Evolutionary conservation across 2,113 vertebrate species (phyloP).

Genomic region (Indicator indicator): DNA sequence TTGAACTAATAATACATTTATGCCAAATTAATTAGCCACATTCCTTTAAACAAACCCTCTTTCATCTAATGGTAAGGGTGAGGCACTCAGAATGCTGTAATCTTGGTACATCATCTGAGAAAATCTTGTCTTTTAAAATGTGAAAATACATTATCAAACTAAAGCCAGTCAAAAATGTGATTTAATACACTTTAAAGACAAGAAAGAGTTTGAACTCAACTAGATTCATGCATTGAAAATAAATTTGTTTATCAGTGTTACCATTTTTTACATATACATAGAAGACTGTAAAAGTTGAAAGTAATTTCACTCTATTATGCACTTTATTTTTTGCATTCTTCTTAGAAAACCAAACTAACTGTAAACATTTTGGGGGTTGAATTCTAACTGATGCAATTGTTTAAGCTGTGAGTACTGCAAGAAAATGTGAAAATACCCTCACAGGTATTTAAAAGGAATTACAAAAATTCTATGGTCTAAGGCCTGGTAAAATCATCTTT

Average conservation of each 20-base stretch:
- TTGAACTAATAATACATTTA: not conserved
- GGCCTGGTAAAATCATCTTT: not conserved
- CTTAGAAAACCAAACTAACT: not conserved
- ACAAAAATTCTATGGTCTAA: not conserved
- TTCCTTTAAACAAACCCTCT: not conserved
- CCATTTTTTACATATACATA: not conserved
- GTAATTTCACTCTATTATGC: constrained; percentile 13
- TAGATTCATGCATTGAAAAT: not conserved
- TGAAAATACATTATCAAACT: not conserved
- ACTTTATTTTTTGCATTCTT: constrained; percentile 33
- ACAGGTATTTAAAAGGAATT: not conserved
- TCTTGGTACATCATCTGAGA: not conserved
- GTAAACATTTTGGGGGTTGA: not conserved
- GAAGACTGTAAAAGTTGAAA: constrained; percentile 11
- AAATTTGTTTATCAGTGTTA: not conserved
- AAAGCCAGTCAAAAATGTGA: not conserved
- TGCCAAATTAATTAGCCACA: not conserved
- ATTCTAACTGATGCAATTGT: not conserved
- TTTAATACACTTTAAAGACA: not conserved
- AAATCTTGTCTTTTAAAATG: not conserved
- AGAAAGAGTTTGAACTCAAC: not conserved
- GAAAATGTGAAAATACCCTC: not conserved
- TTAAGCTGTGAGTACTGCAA: not conserved
- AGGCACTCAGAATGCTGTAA: not conserved
- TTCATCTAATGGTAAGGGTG: not conserved